A percentile compares a stretch with the other conserved stretches of the same genome.
These are phyloP conservation scores for Chalcis sispes DNA, from an alignment of 2,888 invertebrate species.

Conservation along the genomic window DNA sequence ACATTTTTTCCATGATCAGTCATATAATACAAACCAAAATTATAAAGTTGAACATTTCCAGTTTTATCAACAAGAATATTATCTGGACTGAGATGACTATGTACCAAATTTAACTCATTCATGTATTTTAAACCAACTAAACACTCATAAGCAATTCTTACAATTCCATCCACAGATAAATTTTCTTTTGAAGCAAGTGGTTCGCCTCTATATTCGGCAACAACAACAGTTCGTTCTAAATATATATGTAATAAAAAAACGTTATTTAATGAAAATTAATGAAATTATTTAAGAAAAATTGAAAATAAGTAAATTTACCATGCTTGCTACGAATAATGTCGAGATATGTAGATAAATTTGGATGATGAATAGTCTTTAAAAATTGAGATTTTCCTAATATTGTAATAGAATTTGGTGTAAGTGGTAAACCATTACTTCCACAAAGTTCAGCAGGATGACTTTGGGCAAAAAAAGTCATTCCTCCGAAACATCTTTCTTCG, in stretches of 20 bases:
- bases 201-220: slow-evolving; percentile 86
- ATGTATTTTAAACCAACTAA: slow-evolving; percentile 85
- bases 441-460: slow-evolving; percentile 93
- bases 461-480: slow-evolving; percentile 93
- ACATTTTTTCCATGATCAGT: slow-evolving; percentile 91
- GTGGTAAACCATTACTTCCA: slow-evolving; percentile 95
- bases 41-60: slow-evolving; percentile 89
- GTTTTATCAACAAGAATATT: slow-evolving; percentile 87
- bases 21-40: slow-evolving; percentile 96
- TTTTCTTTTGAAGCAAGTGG: slow-evolving; percentile 79
- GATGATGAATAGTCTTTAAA: slow-evolving; percentile 87
- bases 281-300: slow-evolving; percentile 3
- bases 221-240: slow-evolving; percentile 88
- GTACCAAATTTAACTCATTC: slow-evolving; percentile 84
- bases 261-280: slow-evolving; percentile 1
- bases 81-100: slow-evolving; percentile 88
- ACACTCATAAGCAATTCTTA: slow-evolving; percentile 85
- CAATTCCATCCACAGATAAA: slow-evolving; percentile 78
- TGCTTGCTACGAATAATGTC: slow-evolving; percentile 96
- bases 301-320: slow-evolving; percentile 77
- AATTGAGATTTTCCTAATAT: slow-evolving; percentile 93
- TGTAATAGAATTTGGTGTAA: slow-evolving; percentile 97
- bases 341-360: slow-evolving; percentile 91
- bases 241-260: slow-evolving; percentile 55
- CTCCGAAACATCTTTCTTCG: slow-evolving; percentile 83